Conservation (phyloP, 2,888 invertebrate species). For the Opisthograptis luteolata region DNA sequence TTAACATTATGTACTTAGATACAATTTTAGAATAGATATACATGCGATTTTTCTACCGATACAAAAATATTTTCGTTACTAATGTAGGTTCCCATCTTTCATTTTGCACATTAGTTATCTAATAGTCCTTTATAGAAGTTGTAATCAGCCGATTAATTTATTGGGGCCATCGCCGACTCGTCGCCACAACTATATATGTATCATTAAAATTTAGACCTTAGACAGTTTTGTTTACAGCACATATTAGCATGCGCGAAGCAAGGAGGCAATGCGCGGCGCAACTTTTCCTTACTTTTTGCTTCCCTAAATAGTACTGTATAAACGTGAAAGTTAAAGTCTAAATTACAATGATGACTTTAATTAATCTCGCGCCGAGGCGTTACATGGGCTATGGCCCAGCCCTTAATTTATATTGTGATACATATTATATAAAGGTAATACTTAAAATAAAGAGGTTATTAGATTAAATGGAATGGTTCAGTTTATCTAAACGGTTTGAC, state of each 20-base stretch:
- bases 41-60: conserved; percentile 74
- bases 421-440: conserved; percentile 42
- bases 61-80: conserved; percentile 76
- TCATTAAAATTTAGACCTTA: no score
- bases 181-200: no score
- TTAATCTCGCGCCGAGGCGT: no score
- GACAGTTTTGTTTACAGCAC: no score
- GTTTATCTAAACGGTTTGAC: conserved; percentile 45
- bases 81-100: conserved; percentile 47
- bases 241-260: no score
- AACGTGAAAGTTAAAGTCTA: no score
- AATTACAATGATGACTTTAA: no score
- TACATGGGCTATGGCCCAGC: no score
- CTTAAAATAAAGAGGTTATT: conserved; percentile 46
- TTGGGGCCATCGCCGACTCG: no score
- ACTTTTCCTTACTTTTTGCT: no score
- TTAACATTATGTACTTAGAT: conserved; percentile 62
- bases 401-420: conserved; percentile 27
- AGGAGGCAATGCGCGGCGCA: no score
- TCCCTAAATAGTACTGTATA: no score
- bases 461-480: conserved; percentile 62
- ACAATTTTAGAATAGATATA: conserved; percentile 74
- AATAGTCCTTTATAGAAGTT: conserved; percentile 24
- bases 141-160: conserved; percentile 19
- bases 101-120: conserved; percentile 33